phyloP scores from a whole-genome alignment of 2,888 invertebrate species.

The Candidula unifasciata region DNA sequence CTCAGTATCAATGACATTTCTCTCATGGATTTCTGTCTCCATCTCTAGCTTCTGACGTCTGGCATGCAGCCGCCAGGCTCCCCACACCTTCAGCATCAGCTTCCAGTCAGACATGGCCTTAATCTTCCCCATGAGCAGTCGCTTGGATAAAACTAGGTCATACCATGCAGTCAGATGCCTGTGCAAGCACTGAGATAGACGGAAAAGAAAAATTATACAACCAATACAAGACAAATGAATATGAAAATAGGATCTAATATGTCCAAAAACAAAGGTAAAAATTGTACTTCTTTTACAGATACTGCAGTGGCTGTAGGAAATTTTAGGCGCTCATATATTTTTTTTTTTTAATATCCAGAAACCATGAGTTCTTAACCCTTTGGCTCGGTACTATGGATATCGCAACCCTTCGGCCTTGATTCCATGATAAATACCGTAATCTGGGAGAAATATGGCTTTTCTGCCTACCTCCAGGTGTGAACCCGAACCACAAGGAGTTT shows the following conservation, averaged over 20 bases:
- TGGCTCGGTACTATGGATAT: too few species aligned
- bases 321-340: too few species aligned
- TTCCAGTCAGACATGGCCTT: conserved; percentile 76
- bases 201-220: background rate
- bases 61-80: conserved; percentile 71
- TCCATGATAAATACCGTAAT: too few species aligned
- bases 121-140: conserved; percentile 74
- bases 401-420: too few species aligned
- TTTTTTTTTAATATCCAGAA: too few species aligned
- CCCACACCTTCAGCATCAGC: conserved; percentile 71
- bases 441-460: too few species aligned
- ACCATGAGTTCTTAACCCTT: too few species aligned
- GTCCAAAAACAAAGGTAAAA: background rate
- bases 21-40: conserved; percentile 67
- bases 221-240: background rate
- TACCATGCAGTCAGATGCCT: conserved; percentile 75
- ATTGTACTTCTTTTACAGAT: too few species aligned
- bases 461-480: too few species aligned
- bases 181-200: conserved; percentile 68
- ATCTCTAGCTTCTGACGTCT: conserved; percentile 59
- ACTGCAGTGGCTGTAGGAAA: too few species aligned
- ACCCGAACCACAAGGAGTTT: too few species aligned
- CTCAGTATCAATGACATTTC: conserved; percentile 65
- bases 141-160: conserved; percentile 70
- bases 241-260: background rate